phyloP scores from a whole-genome alignment of 2,113 vertebrate genomes.

The Setophaga coronata region DNA sequence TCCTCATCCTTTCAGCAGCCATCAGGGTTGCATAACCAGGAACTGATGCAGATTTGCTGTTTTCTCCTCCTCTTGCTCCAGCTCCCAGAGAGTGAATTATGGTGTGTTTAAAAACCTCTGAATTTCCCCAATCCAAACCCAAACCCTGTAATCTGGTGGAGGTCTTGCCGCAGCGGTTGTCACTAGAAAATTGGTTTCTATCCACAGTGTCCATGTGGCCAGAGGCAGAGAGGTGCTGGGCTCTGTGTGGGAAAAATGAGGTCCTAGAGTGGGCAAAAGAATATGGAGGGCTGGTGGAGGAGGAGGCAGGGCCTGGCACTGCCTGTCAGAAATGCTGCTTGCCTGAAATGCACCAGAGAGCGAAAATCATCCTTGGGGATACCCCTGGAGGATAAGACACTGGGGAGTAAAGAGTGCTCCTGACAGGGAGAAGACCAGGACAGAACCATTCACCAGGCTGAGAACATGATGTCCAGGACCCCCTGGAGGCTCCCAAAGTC shows the following conservation, averaged over 20 bases:
- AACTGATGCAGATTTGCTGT: neutral
- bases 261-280: neutral
- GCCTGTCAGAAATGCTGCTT: neutral
- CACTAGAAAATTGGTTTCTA: neutral
- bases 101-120: neutral
- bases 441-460: neutral
- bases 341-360: neutral
- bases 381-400: neutral
- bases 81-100: neutral
- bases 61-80: neutral
- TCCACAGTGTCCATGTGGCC: neutral
- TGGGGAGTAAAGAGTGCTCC: neutral
- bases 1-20: neutral
- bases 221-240: neutral
- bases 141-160: neutral
- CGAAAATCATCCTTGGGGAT: neutral
- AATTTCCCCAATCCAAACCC: neutral
- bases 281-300: neutral
- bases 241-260: neutral
- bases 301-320: neutral
- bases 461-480: neutral
- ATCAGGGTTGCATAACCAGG: slow-evolving; percentile 20
- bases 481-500: neutral
- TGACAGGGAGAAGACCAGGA: neutral
- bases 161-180: neutral